A percentile compares a stretch with the other conserved stretches of the same genome.
Evolutionary conservation across 2,113 vertebrate species (phyloP).

Genomic region (Garra rufa): DNA sequence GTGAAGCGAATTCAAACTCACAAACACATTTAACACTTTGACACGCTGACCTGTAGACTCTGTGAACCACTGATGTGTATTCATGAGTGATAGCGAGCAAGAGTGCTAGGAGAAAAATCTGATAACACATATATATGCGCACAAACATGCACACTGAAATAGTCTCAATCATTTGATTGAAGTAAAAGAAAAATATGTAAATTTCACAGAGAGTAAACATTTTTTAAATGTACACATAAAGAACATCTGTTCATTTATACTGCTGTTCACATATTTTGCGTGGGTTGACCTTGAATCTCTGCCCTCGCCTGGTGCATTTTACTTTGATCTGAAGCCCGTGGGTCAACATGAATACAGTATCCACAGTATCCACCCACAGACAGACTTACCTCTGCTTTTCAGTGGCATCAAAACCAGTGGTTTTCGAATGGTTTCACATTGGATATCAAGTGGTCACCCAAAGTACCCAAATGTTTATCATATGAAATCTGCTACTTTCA

Average conservation of each 20-base stretch:
- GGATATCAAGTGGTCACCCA: not conserved
- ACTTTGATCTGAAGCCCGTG: not conserved
- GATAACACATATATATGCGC: not conserved
- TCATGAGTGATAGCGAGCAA: constrained; percentile 60
- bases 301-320: not conserved
- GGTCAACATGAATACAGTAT: constrained; percentile 33
- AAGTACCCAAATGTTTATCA: not conserved
- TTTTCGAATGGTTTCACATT: not conserved
- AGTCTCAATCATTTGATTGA: not conserved
- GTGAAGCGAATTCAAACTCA: constrained; percentile 62
- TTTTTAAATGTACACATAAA: not conserved
- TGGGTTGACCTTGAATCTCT: constrained; percentile 27
- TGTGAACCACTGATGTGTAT: constrained; percentile 63
- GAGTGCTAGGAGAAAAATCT: not conserved
- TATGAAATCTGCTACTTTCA: not conserved
- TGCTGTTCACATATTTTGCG: not conserved
- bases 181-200: not conserved
- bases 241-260: not conserved
- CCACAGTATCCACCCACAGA: constrained; percentile 34
- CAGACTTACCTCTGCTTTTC: constrained; percentile 6
- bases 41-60: constrained; percentile 53
- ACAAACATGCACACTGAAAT: not conserved
- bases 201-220: not conserved
- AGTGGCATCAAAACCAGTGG: not conserved
- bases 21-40: constrained; percentile 61